phyloP scores from a whole-genome alignment of 2,113 vertebrate species.

The Cariama cristata region DNA sequence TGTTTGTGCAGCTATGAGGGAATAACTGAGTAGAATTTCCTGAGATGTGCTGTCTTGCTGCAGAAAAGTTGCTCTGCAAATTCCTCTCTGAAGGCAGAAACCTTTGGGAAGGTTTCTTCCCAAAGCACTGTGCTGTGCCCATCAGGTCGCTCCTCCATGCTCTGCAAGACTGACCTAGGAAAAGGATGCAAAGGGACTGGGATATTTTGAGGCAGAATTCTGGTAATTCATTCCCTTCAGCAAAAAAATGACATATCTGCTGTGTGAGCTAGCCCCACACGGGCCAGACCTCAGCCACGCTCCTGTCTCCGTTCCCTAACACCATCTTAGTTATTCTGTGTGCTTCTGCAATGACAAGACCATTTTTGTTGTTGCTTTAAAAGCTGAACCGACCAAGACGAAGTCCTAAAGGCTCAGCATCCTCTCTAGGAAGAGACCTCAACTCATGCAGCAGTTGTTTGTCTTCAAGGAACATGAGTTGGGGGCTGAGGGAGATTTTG shows the following conservation, averaged over 20 bases:
- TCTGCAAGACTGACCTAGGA: neutral
- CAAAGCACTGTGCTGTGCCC: neutral
- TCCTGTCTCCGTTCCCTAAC: neutral
- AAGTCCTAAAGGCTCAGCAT: neutral
- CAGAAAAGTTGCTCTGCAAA: neutral
- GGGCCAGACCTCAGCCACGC: neutral
- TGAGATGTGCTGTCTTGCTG: neutral
- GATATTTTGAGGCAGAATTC: neutral
- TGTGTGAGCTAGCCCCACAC: neutral
- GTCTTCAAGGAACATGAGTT: neutral
- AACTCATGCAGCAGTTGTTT: neutral
- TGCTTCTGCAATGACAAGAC: neutral
- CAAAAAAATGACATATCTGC: neutral
- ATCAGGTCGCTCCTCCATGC: accelerated
- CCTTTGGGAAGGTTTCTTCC: neutral
- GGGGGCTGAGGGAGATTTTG: neutral
- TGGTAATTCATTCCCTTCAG: neutral
- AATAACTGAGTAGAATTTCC: neutral
- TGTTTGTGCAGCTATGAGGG: neutral
- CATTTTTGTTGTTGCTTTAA: neutral
- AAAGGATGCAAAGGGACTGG: neutral
- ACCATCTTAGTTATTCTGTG: neutral
- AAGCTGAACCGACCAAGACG: neutral
- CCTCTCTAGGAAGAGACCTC: neutral
- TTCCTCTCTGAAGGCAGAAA: neutral